A percentile compares a stretch with the other conserved stretches of the same genome.
phyloP scores from a whole-genome alignment of 2,113 vertebrate genomes.

The Centropus bengalensis region DNA sequence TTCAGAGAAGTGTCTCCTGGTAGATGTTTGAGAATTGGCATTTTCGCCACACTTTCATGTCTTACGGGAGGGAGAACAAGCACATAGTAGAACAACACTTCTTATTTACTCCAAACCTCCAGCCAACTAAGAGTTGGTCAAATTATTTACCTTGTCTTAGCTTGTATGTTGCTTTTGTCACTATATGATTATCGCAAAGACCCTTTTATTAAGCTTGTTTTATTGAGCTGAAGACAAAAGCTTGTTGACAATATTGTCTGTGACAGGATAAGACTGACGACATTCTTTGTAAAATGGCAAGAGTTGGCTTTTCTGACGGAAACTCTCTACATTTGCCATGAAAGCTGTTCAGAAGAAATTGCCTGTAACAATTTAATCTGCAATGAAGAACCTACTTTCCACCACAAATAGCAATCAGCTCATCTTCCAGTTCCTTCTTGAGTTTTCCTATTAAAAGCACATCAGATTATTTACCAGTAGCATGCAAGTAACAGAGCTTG shows the following conservation, averaged over 20 bases:
- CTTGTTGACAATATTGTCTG: not conserved
- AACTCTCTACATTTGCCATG: not conserved
- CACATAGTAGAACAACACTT: not conserved
- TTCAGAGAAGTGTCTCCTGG: not conserved
- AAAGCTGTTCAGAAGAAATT: not conserved
- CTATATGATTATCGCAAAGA: not conserved
- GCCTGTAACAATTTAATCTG: not conserved
- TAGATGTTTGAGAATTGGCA: not conserved
- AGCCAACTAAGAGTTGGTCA: not conserved
- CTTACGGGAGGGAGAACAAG: not conserved
- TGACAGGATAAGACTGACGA: not conserved
- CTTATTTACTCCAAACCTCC: not conserved
- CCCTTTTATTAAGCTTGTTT: not conserved
- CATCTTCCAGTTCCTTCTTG: not conserved
- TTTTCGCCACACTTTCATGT: not conserved
- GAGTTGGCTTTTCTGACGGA: slow-evolving; percentile 9
- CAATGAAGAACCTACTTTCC: not conserved
- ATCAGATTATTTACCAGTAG: not conserved
- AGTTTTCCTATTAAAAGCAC: not conserved
- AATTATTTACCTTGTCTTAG: not conserved
- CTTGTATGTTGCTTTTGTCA: not conserved
- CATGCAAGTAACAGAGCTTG: not conserved
- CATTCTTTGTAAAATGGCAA: not conserved
- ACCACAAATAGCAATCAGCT: not conserved
- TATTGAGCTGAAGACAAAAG: not conserved